phyloP scores from a whole-genome alignment of 2,888 invertebrate genomes.

The Napeogenes inachia region DNA sequence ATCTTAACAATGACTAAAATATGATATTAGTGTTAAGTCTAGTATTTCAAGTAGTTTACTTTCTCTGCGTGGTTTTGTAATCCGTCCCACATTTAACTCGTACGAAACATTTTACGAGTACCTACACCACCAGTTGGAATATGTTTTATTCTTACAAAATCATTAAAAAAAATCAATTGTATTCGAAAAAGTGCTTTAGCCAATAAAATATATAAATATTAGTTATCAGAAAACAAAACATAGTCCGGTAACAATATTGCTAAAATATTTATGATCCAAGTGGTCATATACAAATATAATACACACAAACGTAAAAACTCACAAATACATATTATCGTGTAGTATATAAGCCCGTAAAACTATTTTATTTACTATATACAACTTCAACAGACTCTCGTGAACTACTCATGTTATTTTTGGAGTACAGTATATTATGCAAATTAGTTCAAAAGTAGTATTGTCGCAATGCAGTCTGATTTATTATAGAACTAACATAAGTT shows the following conservation, averaged over 20 bases:
- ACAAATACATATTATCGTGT: no score
- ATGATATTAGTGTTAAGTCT: background rate
- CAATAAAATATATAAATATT: no score
- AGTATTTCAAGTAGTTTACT: background rate
- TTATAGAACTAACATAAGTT: conserved; percentile 17
- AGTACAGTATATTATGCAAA: conserved; percentile 10
- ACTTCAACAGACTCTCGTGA: no score
- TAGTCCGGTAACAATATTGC: no score
- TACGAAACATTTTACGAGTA: background rate
- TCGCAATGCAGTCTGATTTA: conserved; percentile 21
- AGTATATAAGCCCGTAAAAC: no score
- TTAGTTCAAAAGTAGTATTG: conserved; percentile 17
- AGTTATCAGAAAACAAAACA: no score
- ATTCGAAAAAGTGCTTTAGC: background rate
- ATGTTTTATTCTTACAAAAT: background rate
- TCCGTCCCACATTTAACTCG: conserved; percentile 1
- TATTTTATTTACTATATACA: no score
- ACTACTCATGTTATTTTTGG: no score
- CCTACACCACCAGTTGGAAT: background rate
- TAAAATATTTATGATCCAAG: no score
- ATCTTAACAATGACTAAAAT: background rate
- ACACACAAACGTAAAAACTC: no score
- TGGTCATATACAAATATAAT: no score
- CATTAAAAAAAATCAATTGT: background rate
- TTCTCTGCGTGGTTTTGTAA: conserved; percentile 1